Conservation (phyloP, 2,113 vertebrate species). For the Bungarus multicinctus region DNA sequence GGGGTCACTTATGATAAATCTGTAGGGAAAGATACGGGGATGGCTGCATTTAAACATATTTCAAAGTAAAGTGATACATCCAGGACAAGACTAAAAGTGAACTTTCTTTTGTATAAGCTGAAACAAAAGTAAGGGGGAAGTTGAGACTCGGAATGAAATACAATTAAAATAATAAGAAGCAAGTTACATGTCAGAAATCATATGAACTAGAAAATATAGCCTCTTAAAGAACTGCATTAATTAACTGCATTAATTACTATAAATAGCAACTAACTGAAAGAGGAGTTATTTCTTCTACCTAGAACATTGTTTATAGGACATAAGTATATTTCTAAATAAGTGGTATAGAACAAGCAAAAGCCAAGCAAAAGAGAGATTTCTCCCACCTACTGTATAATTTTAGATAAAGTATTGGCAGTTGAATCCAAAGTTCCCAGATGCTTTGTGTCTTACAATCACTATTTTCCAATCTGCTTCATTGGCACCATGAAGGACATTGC, state of each 20-base stretch:
- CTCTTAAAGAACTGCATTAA: slow-evolving; percentile 51
- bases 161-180: slow-evolving; percentile 51
- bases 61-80: slow-evolving; percentile 29
- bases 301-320: slow-evolving; percentile 48
- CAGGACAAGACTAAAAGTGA: slow-evolving; percentile 42
- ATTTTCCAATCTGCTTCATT: background rate
- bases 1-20: slow-evolving; percentile 49
- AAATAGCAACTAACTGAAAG: slow-evolving; percentile 60
- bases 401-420: background rate
- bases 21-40: slow-evolving; percentile 22
- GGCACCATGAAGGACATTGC: background rate
- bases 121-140: slow-evolving; percentile 46
- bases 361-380: slow-evolving; percentile 47
- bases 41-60: slow-evolving; percentile 13
- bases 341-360: slow-evolving; percentile 52
- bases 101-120: slow-evolving; percentile 44
- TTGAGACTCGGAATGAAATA: slow-evolving; percentile 46
- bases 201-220: slow-evolving; percentile 52
- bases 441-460: background rate
- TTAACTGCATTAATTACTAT: slow-evolving; percentile 51
- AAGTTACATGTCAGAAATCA: slow-evolving; percentile 59
- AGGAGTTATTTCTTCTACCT: slow-evolving; percentile 56
- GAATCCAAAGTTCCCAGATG: background rate
- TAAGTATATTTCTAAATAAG: slow-evolving; percentile 52
- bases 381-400: slow-evolving; percentile 23